phyloP scores from a whole-genome alignment of 1,140 invertebrate species.

The Bombyx mori region ASM3026992v2 NC_085119.1:5906001-5906500 shows the following conservation, averaged over 20 bases:
- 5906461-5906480: slow-evolving; percentile 57
- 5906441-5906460: slow-evolving; percentile 47
- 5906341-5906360: slow-evolving; percentile 64
- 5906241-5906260: slow-evolving; percentile 70
- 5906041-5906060: too few relatives aligned
- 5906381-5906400: slow-evolving; percentile 71
- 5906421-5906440: slow-evolving; percentile 71
- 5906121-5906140: too few relatives aligned
- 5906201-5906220: slow-evolving; percentile 63
- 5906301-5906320: slow-evolving; percentile 41
- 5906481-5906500: slow-evolving; percentile 30
- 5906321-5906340: slow-evolving; percentile 50
- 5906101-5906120: too few relatives aligned
- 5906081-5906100: too few relatives aligned
- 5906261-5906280: slow-evolving; percentile 54
- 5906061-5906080: too few relatives aligned
- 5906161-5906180: slow-evolving; percentile 28
- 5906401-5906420: slow-evolving; percentile 70
- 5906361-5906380: slow-evolving; percentile 69
- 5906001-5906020: too few relatives aligned
- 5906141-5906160: slow-evolving; percentile 3
- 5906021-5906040: too few relatives aligned
- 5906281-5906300: slow-evolving; percentile 45
- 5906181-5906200: slow-evolving; percentile 64
- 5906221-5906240: slow-evolving; percentile 70